A percentile compares a stretch with the other conserved stretches of the same genome.
These are phyloP conservation scores for Aphelocoma californica DNA, from an alignment of 2,797 vertebrate genomes.

Conservation along the genomic window DNA sequence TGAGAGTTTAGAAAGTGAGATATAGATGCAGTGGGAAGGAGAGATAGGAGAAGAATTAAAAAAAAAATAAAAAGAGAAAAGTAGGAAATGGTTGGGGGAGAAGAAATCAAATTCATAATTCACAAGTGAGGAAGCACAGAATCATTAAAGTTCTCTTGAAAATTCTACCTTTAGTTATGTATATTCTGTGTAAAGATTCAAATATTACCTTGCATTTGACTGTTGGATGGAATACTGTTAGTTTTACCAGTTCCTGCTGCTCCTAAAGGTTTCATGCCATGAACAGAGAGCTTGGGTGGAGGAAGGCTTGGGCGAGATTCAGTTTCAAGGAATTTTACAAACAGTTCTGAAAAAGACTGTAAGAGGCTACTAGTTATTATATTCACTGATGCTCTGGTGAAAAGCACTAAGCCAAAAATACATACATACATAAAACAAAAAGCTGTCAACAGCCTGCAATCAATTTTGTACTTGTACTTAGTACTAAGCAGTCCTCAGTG, in stretches of 20 bases:
- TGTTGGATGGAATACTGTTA: constrained; percentile 2
- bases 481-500: neutral
- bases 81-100: neutral
- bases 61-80: neutral
- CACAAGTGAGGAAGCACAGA: neutral
- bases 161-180: neutral
- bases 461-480: neutral
- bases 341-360: constrained; percentile 98
- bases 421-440: neutral
- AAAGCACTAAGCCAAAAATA: neutral
- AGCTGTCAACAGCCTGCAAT: neutral
- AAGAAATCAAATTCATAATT: neutral
- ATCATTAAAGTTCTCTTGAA: neutral
- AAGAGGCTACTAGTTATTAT: constrained; percentile 9
- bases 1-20: neutral
- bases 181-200: neutral
- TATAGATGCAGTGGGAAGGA: neutral
- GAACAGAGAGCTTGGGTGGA: constrained; percentile 83
- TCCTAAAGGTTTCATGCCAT: constrained; percentile 84
- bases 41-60: neutral
- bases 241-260: constrained; percentile 74
- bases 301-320: constrained; percentile 90
- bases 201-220: constrained; percentile 76
- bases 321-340: constrained; percentile 94
- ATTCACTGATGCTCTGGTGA: neutral